Conservation (phyloP, 2,113 vertebrate species). For the Cromileptes altivelis region DNA sequence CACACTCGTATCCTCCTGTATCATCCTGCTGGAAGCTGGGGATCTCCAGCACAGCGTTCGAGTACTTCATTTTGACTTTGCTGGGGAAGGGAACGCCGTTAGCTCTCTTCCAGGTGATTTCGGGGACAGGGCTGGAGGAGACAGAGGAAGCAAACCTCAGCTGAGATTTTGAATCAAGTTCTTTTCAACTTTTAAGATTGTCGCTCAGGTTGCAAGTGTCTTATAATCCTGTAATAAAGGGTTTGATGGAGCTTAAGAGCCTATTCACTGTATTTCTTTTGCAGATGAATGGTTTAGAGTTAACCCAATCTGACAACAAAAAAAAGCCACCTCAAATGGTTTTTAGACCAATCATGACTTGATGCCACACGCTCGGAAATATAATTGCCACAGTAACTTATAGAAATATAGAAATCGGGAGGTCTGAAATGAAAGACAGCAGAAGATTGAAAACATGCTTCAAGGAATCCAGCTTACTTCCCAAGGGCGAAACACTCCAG, state of each 20-base stretch:
- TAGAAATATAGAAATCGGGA: conserved; percentile 49
- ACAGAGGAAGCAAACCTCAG: conserved; percentile 31
- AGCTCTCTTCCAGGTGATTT: conserved; percentile 94
- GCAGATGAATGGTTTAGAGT: conserved; percentile 41
- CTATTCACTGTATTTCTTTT: conserved; percentile 29
- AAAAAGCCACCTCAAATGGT: conserved; percentile 14
- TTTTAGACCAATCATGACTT: conserved; percentile 42
- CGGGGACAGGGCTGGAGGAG: conserved; percentile 90
- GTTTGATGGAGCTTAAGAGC: conserved; percentile 41
- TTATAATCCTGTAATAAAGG: conserved; percentile 47
- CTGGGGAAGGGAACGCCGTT: conserved; percentile 92
- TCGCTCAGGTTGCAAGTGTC: conserved; percentile 19
- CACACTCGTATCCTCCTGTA: conserved; percentile 93
- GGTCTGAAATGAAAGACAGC: conserved; percentile 54
- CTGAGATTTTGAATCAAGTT: conserved; percentile 14
- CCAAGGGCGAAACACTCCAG: conserved; percentile 97
- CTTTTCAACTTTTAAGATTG: conserved; percentile 20
- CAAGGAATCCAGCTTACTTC: conserved; percentile 90
- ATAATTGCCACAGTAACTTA: conserved; percentile 62
- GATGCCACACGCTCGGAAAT: conserved; percentile 48
- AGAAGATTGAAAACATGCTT: conserved; percentile 75
- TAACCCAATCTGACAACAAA: conserved; percentile 46
- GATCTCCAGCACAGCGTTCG: conserved; percentile 92
- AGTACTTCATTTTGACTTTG: conserved; percentile 92
- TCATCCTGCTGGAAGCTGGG: conserved; percentile 96